Evolutionary conservation across 2,888 invertebrate species (phyloP), one percentile per base, ranked within the genome.

Genomic region (Koerneria pararmatus): DNA sequence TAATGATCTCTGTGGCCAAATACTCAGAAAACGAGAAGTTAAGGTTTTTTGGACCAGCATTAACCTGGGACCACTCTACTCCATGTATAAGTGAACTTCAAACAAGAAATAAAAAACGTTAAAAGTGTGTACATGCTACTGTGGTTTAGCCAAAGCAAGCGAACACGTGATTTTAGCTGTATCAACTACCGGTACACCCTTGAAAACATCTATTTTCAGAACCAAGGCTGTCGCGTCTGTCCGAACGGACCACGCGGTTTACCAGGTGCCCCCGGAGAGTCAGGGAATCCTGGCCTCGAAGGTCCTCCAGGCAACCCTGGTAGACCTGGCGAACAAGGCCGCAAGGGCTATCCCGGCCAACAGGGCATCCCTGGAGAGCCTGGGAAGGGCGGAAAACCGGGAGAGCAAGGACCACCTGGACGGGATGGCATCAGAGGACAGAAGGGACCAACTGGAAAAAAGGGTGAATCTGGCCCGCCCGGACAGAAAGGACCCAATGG

Each of bases 221-320:
- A 68, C 59, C 76, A 76, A 56, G 75, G 75, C 49, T 78, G 77
- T 66, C 71, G 79, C 35, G 76, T 77, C 11, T 80, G 80, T 57
- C 80, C 80, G n/a, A 57, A 69, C 32, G 80, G 80, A 15, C 77
- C 78, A 24, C 74, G 76, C 15, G 80, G 80, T 34, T 74, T 74
- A 19, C 75, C 78, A 11, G 80, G 80, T n/a, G 69, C 75, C n/a
- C 74, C 78, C 15, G 80, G 80, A 71, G 76, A 76, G 41, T 58
- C 72, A 0, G 74, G 76, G 0, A 19, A 31, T 11, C 63, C 70
- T 37, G 78, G 78, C 37, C 69, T 65, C 32, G 78, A 78, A 67
- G 79, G 79, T 67, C 70, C 64, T 34, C 72, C 74, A 11, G 78
- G 79, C 62, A 73, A 73, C 29, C 74, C 73, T n/a, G 79, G 79